phyloP scores from a whole-genome alignment of 53 echinoderm and acorn worm species.

The Henricia sp. region DNA sequence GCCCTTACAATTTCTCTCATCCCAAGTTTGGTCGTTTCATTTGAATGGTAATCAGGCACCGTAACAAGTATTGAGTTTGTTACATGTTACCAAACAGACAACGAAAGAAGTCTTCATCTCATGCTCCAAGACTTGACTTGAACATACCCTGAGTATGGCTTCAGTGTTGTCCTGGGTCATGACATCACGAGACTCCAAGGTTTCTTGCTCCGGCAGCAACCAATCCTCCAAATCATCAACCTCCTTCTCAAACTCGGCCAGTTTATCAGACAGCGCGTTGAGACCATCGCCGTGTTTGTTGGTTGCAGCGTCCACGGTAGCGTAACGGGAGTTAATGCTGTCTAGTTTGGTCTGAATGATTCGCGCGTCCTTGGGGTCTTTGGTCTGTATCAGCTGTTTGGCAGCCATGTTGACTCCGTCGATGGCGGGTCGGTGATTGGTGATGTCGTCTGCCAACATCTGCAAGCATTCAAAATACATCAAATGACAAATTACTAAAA shows the following conservation, averaged over 20 bases:
- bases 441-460: slow-evolving; percentile 92
- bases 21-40: no score
- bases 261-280: slow-evolving; percentile 65
- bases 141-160: slow-evolving; percentile 81
- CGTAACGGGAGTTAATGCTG: slow-evolving; percentile 81
- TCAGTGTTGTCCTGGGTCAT: slow-evolving; percentile 84
- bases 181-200: slow-evolving; percentile 79
- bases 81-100: no score
- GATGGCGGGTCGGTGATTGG: slow-evolving; percentile 85
- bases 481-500: no score
- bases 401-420: slow-evolving; percentile 83
- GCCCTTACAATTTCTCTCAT: no score
- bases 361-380: slow-evolving; percentile 70
- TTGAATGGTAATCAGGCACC: no score
- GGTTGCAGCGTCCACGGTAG: slow-evolving; percentile 60
- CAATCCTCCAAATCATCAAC: slow-evolving; percentile 96
- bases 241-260: slow-evolving; percentile 85
- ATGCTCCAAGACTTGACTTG: no score
- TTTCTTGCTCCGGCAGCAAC: slow-evolving; percentile 89
- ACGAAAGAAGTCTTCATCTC: no score
- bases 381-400: slow-evolving; percentile 79
- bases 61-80: no score
- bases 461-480: no score
- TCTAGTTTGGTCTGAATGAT: slow-evolving; percentile 83
- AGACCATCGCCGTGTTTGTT: slow-evolving; percentile 79